Conservation (phyloP, 1,140 invertebrate genomes). For the Euwallacea fornicatus region DNA sequence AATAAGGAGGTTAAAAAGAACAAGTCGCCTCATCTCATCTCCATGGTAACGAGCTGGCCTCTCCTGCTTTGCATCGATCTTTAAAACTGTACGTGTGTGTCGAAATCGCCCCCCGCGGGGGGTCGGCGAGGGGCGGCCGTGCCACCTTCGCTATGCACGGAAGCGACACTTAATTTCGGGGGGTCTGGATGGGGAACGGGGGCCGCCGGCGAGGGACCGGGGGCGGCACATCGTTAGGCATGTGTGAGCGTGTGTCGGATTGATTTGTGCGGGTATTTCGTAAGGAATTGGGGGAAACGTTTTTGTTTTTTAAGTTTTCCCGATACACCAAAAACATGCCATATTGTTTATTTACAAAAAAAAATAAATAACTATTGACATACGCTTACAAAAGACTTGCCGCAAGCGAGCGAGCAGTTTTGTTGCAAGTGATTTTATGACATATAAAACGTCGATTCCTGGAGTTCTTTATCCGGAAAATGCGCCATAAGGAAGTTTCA, state of each 20-base stretch:
- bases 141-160: slow-evolving; percentile 37
- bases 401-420: slow-evolving; percentile 41
- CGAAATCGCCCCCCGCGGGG: slow-evolving; percentile 32
- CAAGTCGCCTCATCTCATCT: slow-evolving; percentile 55
- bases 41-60: slow-evolving; percentile 56
- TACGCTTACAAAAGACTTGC: slow-evolving; percentile 7
- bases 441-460: slow-evolving; percentile 48
- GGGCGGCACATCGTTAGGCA: slow-evolving; percentile 36
- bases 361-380: too few species aligned
- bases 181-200: not conserved
- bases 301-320: not conserved
- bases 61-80: slow-evolving; percentile 55
- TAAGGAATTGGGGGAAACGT: slow-evolving; percentile 28
- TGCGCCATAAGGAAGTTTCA: slow-evolving; percentile 36
- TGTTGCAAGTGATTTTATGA: slow-evolving; percentile 49
- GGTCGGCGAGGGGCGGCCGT: slow-evolving; percentile 10
- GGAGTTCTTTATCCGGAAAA: slow-evolving; percentile 44
- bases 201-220: not conserved
- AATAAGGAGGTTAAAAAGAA: slow-evolving; percentile 55
- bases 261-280: slow-evolving; percentile 36
- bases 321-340: too few species aligned
- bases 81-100: slow-evolving; percentile 54
- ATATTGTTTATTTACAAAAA: too few species aligned
- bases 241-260: slow-evolving; percentile 38
- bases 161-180: slow-evolving; percentile 38